phyloP scores from a whole-genome alignment of 2,113 vertebrate genomes.

The Puntigrus tetrazona region DNA sequence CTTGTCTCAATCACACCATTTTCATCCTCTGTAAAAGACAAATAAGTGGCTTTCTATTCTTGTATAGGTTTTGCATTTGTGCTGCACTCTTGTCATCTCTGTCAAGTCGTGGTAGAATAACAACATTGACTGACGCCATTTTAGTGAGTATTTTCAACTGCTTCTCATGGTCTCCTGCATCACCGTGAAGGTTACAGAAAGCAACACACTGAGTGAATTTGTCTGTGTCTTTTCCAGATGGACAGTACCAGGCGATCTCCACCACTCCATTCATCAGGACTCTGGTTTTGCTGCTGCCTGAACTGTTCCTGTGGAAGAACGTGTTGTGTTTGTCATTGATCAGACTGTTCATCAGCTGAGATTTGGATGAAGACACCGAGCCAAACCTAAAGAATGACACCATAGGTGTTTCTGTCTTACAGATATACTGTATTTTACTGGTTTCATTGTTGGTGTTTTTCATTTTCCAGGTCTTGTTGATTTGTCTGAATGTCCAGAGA shows the following conservation, averaged over 20 bases:
- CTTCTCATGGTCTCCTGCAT: neutral
- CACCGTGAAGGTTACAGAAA: neutral
- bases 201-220: constrained; percentile 55
- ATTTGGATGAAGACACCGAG: constrained; percentile 48
- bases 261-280: constrained; percentile 52
- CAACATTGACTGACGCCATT: constrained; percentile 66
- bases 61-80: neutral
- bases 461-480: neutral
- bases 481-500: constrained; percentile 6
- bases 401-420: constrained; percentile 65
- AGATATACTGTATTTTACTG: constrained; percentile 65
- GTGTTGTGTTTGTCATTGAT: neutral
- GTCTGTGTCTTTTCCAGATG: constrained; percentile 66
- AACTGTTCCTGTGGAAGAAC: constrained; percentile 58
- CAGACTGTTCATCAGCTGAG: neutral
- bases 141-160: constrained; percentile 47
- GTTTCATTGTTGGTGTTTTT: neutral
- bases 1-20: neutral
- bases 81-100: neutral
- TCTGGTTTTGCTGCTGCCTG: constrained; percentile 65
- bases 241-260: constrained; percentile 79
- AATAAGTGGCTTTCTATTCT: neutral
- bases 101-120: constrained; percentile 55
- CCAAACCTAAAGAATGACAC: constrained; percentile 76
- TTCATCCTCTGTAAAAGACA: neutral